These are phyloP conservation scores for Bombus superbus DNA, from an alignment of 1,140 invertebrate species.

Conservation along the genomic window DNA sequence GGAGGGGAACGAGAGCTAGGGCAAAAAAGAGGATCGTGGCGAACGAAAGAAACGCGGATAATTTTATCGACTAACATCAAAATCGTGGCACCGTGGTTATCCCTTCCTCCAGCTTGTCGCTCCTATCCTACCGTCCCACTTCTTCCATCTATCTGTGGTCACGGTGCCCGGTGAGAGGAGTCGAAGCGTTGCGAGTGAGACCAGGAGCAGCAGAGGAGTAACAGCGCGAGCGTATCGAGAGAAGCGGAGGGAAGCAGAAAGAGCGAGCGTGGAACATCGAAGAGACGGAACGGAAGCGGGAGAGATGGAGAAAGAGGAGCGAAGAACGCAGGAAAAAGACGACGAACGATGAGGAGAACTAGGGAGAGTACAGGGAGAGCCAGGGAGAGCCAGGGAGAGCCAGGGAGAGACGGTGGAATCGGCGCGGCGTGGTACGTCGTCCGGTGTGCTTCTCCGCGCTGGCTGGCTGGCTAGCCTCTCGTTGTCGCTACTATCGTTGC, in stretches of 20 bases:
- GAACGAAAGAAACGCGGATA: conserved; percentile 41
- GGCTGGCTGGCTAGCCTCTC: conserved; percentile 13
- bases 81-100: conserved; percentile 41
- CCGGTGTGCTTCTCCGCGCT: conserved; percentile 26
- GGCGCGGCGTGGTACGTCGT: neutral
- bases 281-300: conserved; percentile 22
- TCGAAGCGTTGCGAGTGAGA: conserved; percentile 36
- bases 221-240: neutral
- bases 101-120: neutral
- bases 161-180: conserved; percentile 50
- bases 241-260: neutral
- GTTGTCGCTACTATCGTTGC: conserved; percentile 23
- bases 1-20: too few species aligned
- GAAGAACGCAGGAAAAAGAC: neutral
- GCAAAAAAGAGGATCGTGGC: neutral
- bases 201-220: neutral
- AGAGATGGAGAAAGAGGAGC: conserved; percentile 16
- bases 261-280: neutral
- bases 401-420: conserved; percentile 1
- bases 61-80: conserved; percentile 62
- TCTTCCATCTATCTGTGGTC: conserved; percentile 20
- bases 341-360: neutral
- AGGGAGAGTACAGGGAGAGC: neutral
- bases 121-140: neutral
- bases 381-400: neutral